Conservation (phyloP, 2,888 invertebrate genomes). For the Priocnemis perturbator region DNA sequence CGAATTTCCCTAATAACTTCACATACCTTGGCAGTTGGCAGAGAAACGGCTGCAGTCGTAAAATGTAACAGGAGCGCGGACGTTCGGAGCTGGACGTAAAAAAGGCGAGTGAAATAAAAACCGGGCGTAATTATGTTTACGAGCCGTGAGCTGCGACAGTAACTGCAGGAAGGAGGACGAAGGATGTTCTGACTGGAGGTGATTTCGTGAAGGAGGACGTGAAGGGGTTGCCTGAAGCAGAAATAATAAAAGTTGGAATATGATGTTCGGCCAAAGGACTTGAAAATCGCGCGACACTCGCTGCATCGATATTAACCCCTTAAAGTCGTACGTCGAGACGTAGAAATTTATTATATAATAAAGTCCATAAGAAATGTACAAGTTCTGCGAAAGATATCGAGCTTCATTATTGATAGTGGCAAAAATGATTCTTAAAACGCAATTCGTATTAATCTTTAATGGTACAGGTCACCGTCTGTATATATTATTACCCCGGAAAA, state of each 20-base stretch:
- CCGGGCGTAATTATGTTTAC: conserved; percentile 65
- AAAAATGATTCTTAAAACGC: no score
- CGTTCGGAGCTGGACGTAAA: conserved; percentile 34
- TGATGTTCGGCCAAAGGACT: no score
- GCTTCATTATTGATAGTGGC: no score
- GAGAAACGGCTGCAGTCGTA: conserved; percentile 59
- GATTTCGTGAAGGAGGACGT: conserved; percentile 6
- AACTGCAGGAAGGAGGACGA: conserved; percentile 53
- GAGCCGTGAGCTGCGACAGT: conserved; percentile 59
- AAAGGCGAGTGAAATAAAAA: conserved; percentile 48
- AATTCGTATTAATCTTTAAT: no score
- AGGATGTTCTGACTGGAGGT: conserved; percentile 33
- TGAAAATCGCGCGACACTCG: no score
- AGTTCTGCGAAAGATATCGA: no score
- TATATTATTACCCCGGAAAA: not conserved
- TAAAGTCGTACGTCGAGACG: no score
- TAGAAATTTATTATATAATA: no score
- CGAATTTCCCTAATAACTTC: conserved; percentile 59
- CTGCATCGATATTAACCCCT: no score
- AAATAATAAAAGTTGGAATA: no score
- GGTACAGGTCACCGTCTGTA: no score
- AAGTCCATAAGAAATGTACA: no score
- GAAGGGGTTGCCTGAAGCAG: not conserved
- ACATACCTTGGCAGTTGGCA: conserved; percentile 58
- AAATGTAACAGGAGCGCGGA: conserved; percentile 58